Evolutionary conservation across 2,888 invertebrate species (phyloP), one percentile per base, ranked within the genome.

Genomic region (Linnaemya vulpina): DNA sequence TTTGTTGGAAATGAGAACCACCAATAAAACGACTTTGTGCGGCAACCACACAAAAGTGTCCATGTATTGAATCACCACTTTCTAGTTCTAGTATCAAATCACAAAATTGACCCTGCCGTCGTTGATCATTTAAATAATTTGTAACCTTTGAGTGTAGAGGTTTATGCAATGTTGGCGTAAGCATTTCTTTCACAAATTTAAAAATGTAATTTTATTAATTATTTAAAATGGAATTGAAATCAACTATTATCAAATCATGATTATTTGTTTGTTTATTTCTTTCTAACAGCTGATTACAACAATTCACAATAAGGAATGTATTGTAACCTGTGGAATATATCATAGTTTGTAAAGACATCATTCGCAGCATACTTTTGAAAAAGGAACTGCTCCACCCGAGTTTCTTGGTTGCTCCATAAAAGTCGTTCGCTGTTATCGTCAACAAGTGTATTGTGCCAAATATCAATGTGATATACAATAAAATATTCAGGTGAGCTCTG

Each of bases 11-110:
- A 58, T 89, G 88, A 7, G 88, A 85, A 0, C 88, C 88, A 1
- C 90, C 90, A 80, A 92, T 91, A 43, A 91, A 89, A 65, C 90
- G 89, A 74, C 92, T 92, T 83, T 92, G 92, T 0, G 92, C 91
- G 1, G 91, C 92, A 17, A 92, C 88, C 9, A 92, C 91, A 80
- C 92, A 92, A 55, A 91, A 92, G 62, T 92, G 92, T 3, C 89
- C 91, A 75, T 87, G 87, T 30, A 87, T 87, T 0, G 87, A 86
- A 74, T 84, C 83, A 62, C 87, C 87, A 43, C 84, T 87, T 84
- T 89, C 89, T 7, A 90, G 83, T 75, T 89, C 89, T 1, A 90
- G 88, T 70, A 89, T 87, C 15, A 92, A 77, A 83, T 92, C 92
- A 81, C 92, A 92, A 77, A 89, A 92, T 71, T 91, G 90, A 0